Evolutionary conservation across 2,113 vertebrate species (phyloP).

Genomic region (Ceuthmochares aereus): DNA sequence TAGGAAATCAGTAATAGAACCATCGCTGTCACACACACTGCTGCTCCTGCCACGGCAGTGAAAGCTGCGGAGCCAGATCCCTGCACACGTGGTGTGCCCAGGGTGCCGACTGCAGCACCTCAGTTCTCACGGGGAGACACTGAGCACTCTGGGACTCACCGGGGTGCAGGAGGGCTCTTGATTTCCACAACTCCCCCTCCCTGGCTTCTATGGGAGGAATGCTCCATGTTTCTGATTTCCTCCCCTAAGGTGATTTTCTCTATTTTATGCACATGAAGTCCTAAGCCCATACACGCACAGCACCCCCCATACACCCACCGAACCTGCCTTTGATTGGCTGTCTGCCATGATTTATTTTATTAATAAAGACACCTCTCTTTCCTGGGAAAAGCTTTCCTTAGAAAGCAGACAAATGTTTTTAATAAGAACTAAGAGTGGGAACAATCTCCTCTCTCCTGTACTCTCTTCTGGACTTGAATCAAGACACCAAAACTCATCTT

Average conservation of each 20-base stretch:
- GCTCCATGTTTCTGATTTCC: background rate
- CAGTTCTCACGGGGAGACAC: accelerated
- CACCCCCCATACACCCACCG: background rate
- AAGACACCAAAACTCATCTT: background rate
- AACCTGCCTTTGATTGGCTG: background rate
- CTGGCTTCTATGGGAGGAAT: background rate
- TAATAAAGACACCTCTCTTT: conserved; percentile 44
- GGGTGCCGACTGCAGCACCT: background rate
- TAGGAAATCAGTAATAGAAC: background rate
- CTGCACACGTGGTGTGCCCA: accelerated
- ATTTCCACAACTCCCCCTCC: background rate
- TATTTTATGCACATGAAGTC: background rate
- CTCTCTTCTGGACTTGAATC: background rate
- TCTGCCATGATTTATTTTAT: conserved; percentile 32
- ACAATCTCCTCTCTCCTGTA: background rate
- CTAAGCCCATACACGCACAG: background rate
- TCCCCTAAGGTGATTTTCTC: background rate
- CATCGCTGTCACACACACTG: accelerated
- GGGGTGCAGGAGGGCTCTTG: background rate
- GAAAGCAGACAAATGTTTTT: conserved; percentile 40
- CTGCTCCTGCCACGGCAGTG: background rate
- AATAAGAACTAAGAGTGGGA: conserved; percentile 24
- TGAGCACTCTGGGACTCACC: accelerated
- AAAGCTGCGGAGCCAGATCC: background rate
- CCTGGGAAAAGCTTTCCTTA: background rate